Percentiles rank a stretch among this genome's conserved stretches.
Conservation (phyloP, 2,113 vertebrate genomes). For the Pollachius pollachius region DNA sequence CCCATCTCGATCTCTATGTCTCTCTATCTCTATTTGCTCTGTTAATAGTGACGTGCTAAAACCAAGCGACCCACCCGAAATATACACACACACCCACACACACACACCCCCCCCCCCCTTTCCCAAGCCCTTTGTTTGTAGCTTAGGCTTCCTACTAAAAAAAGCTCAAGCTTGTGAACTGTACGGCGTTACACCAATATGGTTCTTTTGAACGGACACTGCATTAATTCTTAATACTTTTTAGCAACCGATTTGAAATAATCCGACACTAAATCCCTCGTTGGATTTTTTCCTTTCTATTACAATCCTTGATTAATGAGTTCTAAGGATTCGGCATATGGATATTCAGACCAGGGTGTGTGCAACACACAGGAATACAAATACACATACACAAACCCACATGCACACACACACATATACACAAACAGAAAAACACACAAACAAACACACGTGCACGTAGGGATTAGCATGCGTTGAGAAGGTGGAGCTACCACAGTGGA, state of each 20-base stretch:
- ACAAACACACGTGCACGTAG: conserved; percentile 28
- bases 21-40: conserved; percentile 5
- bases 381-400: conserved; percentile 10
- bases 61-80: conserved; percentile 20
- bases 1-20: neutral
- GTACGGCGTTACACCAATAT: conserved; percentile 22
- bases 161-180: conserved; percentile 19
- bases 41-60: conserved; percentile 20
- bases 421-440: conserved; percentile 12
- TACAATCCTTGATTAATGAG: conserved; percentile 63
- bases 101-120: conserved; percentile 5
- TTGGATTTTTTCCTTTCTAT: neutral
- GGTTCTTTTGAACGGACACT: conserved; percentile 32
- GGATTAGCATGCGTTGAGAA: conserved; percentile 59
- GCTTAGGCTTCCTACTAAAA: conserved; percentile 12
- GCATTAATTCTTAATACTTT: conserved; percentile 45
- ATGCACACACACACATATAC: conserved; percentile 11
- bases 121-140: conserved; percentile 19
- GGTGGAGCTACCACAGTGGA: conserved; percentile 47
- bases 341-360: conserved; percentile 36
- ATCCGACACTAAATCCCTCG: conserved; percentile 50
- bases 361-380: conserved; percentile 2
- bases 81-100: neutral
- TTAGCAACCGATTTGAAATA: conserved; percentile 46
- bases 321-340: conserved; percentile 64